Conservation (phyloP, 2,888 invertebrate species). For the Drosophila koepferae region DNA sequence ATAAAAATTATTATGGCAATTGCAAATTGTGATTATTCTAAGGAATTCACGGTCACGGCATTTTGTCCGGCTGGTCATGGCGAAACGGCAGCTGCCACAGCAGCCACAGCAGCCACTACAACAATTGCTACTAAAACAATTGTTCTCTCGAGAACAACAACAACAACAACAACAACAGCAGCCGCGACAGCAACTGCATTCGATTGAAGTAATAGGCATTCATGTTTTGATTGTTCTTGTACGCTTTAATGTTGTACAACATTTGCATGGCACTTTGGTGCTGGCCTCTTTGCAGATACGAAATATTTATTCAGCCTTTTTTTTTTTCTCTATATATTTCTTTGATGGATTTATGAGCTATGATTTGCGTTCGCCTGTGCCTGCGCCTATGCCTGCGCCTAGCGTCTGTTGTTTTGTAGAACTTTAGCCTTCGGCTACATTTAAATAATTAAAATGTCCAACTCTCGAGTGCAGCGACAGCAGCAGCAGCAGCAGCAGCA, state of each 20-base stretch:
- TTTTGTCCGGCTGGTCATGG: slow-evolving; percentile 44
- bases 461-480: slow-evolving; percentile 36
- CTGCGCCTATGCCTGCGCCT: slow-evolving; percentile 35
- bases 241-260: slow-evolving; percentile 77
- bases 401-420: slow-evolving; percentile 22
- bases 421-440: slow-evolving; percentile 76
- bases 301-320: slow-evolving; percentile 33
- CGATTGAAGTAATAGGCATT: slow-evolving; percentile 51
- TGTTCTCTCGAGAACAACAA: slow-evolving; percentile 56
- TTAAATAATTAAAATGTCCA: slow-evolving; percentile 80
- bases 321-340: slow-evolving; percentile 25
- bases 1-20: slow-evolving; percentile 70
- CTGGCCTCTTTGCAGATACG: slow-evolving; percentile 47
- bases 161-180: slow-evolving; percentile 32
- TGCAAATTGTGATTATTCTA: slow-evolving; percentile 70
- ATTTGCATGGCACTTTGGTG: slow-evolving; percentile 77
- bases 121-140: slow-evolving; percentile 78
- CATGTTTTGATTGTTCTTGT: slow-evolving; percentile 75
- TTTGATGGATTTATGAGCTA: slow-evolving; percentile 82
- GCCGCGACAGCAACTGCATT: slow-evolving; percentile 24
- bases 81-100: slow-evolving; percentile 65
- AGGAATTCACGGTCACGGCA: slow-evolving; percentile 76
- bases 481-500: slow-evolving; percentile 20
- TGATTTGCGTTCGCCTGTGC: slow-evolving; percentile 61
- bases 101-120: slow-evolving; percentile 58